Evolutionary conservation across 2,113 vertebrate species (phyloP).

Genomic region (Equus quagga): DNA sequence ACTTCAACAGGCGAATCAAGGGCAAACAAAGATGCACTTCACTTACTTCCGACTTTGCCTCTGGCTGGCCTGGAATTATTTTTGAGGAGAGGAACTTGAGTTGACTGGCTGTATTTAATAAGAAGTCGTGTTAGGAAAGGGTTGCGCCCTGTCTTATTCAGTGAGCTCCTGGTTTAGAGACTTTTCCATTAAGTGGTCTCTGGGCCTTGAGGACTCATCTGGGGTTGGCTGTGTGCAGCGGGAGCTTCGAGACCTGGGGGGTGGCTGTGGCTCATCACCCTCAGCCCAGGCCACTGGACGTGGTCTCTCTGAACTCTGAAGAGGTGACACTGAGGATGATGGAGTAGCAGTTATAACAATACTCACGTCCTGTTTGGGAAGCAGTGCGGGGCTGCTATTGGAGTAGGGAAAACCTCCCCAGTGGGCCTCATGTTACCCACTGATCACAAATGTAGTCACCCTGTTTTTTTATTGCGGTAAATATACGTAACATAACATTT

Average conservation of each 20-base stretch:
- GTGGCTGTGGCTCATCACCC: neutral
- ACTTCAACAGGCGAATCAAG: neutral
- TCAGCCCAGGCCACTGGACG: neutral
- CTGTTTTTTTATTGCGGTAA: neutral
- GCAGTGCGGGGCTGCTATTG: neutral
- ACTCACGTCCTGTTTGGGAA: neutral
- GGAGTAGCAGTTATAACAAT: neutral
- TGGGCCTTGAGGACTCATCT: constrained; percentile 12
- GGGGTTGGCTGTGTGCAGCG: neutral
- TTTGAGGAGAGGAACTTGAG: constrained; percentile 68
- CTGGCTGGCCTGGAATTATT: constrained; percentile 66
- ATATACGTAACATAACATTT: neutral
- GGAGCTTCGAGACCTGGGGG: neutral
- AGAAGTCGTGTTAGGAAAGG: constrained; percentile 16
- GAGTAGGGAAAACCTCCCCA: neutral
- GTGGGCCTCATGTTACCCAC: neutral
- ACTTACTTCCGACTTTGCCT: constrained; percentile 41
- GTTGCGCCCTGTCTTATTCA: constrained; percentile 51
- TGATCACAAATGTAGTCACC: neutral
- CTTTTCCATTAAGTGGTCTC: constrained; percentile 47
- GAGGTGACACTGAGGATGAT: neutral
- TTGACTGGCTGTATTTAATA: constrained; percentile 65
- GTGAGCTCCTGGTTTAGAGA: neutral
- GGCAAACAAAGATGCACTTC: constrained; percentile 28
- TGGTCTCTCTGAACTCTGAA: constrained; percentile 10